Percentiles rank a stretch among this genome's conserved stretches.
Evolutionary conservation across 2,888 invertebrate genomes (phyloP).

Genomic region (Eristalis pertinax): DNA sequence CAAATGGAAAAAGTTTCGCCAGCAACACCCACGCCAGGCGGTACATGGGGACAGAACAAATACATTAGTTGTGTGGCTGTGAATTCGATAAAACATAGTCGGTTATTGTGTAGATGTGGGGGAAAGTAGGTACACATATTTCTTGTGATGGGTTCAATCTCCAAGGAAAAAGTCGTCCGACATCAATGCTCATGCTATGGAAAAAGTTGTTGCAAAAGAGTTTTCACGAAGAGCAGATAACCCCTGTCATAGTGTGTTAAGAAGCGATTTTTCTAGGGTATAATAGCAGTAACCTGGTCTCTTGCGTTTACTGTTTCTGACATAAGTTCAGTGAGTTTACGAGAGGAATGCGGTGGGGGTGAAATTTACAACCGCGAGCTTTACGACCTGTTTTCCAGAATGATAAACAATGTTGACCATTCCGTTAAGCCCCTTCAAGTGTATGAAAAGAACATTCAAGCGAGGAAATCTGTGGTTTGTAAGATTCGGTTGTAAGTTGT

Average conservation of each 20-base stretch:
- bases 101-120: not conserved
- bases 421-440: no score
- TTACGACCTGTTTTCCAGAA: no score
- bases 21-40: not conserved
- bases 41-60: not conserved
- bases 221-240: not conserved
- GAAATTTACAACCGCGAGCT: no score
- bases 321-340: not conserved
- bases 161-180: not conserved
- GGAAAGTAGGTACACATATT: not conserved
- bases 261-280: not conserved
- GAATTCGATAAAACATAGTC: not conserved
- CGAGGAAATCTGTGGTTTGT: no score
- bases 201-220: not conserved
- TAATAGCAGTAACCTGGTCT: not conserved
- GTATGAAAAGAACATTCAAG: no score
- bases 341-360: no score
- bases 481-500: no score
- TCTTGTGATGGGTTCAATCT: not conserved
- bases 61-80: not conserved
- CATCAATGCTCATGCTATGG: not conserved
- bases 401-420: no score
- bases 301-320: not conserved
- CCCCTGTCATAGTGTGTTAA: not conserved
- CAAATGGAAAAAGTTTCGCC: not conserved